Evolutionary conservation across 2,113 vertebrate species (phyloP).

Genomic region (Myotis lucifugus): DNA sequence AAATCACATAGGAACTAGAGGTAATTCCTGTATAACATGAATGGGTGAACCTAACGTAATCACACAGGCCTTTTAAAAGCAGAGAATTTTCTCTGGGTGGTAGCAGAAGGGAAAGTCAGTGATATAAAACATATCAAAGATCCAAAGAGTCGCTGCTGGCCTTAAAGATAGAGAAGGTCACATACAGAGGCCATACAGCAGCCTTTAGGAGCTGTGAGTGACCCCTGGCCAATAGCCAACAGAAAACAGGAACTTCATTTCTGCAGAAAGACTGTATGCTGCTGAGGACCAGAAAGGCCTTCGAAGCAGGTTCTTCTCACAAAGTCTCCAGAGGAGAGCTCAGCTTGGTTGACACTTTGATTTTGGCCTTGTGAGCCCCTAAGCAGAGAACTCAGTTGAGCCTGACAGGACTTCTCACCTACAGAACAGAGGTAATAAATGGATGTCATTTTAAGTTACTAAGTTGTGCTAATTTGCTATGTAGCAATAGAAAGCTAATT

Average conservation of each 20-base stretch:
- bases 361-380: background rate
- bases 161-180: background rate
- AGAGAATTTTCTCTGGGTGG: background rate
- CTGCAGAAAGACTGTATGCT: background rate
- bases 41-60: background rate
- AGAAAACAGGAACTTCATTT: background rate
- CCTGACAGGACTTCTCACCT: background rate
- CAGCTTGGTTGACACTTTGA: background rate
- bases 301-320: background rate
- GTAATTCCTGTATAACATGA: background rate
- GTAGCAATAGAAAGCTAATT: background rate
- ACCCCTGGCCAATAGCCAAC: background rate
- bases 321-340: background rate
- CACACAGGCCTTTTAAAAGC: background rate
- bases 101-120: conserved; percentile 4
- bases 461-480: background rate
- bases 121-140: background rate
- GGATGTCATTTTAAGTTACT: background rate
- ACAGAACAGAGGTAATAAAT: background rate
- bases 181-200: background rate
- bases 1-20: background rate
- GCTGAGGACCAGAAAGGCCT: background rate
- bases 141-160: background rate
- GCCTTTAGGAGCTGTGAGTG: background rate
- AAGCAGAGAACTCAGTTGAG: background rate